Base-by-base conservation (phyloP, 2,797 vertebrate genomes). In the Darevskia nairensis region DNA sequence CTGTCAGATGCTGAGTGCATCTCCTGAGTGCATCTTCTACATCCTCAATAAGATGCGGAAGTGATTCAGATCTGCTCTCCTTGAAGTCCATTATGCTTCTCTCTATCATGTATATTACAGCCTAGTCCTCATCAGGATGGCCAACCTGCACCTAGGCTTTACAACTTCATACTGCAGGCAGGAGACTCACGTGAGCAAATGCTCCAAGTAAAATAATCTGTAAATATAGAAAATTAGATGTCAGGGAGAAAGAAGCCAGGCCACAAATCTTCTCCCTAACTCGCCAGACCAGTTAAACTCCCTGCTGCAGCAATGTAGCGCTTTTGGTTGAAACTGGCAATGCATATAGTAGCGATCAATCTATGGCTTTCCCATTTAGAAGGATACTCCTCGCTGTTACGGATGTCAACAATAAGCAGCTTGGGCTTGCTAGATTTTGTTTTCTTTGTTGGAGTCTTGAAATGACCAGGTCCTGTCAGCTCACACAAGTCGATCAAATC, bases 371-470 rank as follows among this genome's bases (percentile, higher is more conserved):
- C 55, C 66, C 41, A 75, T 41, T 68, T 21, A 46, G 82, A 98
- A 99, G 98, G 99, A 99, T 99, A 99, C 99, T 99, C 99, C 79
- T 99, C 99, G 0, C 94, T 93, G 87, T 95, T 98, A 68, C 99
- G 98, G 89, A 99, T 99, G 95, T 99, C 99, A 6, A 99, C 98
- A 64, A 98, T 98, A 83, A 99, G 95, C 66, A 99, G 98, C 94
- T 99, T 99, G n/a, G 98, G 98, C 92, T 98, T 99, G 94, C 98
- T 97, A 21, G 97, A 94, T 94, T 97, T 99, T 46, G 96, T 97
- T 94, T 98, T 98, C 95, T 98, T 99, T 84, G 96, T 85, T 27
- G 97, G 96, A 25, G 97, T 97, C 95, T 97, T 98, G 91, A 97
- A 97, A 91, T 97, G 97, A 90, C 96, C 95, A 0, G 97, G 95